These are phyloP conservation scores for Drosophila burlai DNA, from an alignment of 1,140 invertebrate species.

Conservation along the genomic window DNA sequence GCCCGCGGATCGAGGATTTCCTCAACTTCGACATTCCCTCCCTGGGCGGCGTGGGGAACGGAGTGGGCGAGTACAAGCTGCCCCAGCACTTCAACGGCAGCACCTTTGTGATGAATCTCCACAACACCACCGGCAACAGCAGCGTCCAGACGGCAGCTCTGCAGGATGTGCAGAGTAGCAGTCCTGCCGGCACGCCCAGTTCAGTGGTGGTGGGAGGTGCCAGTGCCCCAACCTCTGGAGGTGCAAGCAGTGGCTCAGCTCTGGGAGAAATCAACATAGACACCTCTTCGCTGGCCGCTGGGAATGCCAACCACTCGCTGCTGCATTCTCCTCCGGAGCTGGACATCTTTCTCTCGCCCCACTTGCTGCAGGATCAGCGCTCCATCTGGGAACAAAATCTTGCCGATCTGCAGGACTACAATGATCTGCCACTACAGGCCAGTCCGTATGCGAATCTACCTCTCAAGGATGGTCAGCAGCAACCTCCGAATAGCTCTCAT, in stretches of 20 bases:
- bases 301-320: conserved; percentile 41
- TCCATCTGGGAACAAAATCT: conserved; percentile 84
- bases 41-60: conserved; percentile 7
- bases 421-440: conserved; percentile 65
- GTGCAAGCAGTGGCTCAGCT: conserved; percentile 13
- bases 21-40: conserved; percentile 85
- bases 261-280: conserved; percentile 59
- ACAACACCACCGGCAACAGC: conserved; percentile 74
- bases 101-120: conserved; percentile 87
- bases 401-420: conserved; percentile 80
- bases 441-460: conserved; percentile 78
- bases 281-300: conserved; percentile 36
- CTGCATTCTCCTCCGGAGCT: conserved; percentile 47
- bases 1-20: conserved; percentile 88
- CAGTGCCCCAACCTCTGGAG: conserved; percentile 20
- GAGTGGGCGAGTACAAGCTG: conserved; percentile 53
- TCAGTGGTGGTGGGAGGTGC: conserved; percentile 17
- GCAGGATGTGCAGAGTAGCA: conserved; percentile 69
- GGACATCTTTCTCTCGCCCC: conserved; percentile 72
- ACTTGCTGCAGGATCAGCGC: conserved; percentile 69
- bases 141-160: conserved; percentile 77
- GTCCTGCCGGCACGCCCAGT: conserved; percentile 22
- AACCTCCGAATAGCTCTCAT: conserved; percentile 56
- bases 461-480: conserved; percentile 79
- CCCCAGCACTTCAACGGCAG: conserved; percentile 86